phyloP scores from a whole-genome alignment of 2,888 invertebrate genomes.

The Apantesis nais region DNA sequence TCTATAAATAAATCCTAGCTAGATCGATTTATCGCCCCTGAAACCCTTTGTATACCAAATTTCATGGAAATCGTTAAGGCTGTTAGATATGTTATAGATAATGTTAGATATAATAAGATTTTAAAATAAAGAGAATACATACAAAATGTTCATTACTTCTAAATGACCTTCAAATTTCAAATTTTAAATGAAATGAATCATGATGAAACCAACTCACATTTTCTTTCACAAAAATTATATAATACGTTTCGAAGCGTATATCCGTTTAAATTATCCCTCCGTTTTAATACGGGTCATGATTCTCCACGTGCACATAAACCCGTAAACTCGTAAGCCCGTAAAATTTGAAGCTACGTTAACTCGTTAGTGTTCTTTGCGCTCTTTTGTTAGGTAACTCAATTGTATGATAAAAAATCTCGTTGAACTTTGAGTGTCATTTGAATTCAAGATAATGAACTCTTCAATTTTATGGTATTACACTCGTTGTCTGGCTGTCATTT shows the following conservation, averaged over 20 bases:
- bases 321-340: constrained; percentile 9
- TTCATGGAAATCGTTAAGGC: too few relatives aligned
- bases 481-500: background rate
- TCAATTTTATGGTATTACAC: background rate
- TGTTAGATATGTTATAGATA: too few relatives aligned
- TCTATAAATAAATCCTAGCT: too few relatives aligned
- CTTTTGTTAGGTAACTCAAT: constrained; percentile 35
- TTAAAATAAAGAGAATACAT: too few relatives aligned
- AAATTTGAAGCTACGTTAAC: constrained; percentile 26
- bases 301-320: background rate
- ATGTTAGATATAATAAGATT: too few relatives aligned
- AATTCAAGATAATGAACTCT: background rate
- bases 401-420: constrained; percentile 22
- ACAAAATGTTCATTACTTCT: too few relatives aligned
- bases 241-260: background rate
- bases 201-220: background rate
- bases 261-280: background rate
- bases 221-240: background rate
- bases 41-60: too few relatives aligned
- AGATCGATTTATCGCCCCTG: too few relatives aligned
- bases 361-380: constrained; percentile 39
- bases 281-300: constrained; percentile 7
- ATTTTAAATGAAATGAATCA: too few relatives aligned
- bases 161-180: too few relatives aligned
- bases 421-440: constrained; percentile 4